Conservation (phyloP, 2,888 invertebrate species). For the Ornithoptera alexandrae region DNA sequence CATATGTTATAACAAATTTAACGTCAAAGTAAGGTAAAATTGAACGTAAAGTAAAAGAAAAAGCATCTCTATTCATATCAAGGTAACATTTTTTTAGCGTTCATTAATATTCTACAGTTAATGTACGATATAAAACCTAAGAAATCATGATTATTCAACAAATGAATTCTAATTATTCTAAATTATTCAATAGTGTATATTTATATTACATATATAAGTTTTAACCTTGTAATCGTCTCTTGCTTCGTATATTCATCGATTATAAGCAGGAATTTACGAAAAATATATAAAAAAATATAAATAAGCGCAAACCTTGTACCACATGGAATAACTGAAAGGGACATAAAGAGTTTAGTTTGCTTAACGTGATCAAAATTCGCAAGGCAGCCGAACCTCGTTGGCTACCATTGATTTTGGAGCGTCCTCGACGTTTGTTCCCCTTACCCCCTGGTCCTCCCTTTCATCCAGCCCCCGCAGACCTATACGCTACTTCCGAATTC, state of each 20-base stretch:
- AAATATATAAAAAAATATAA: background rate
- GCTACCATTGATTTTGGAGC: conserved; percentile 37
- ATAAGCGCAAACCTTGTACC: background rate
- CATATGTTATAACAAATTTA: no score
- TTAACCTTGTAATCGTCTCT: background rate
- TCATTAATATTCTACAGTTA: background rate
- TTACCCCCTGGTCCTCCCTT: conserved; percentile 31
- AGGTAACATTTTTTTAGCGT: background rate
- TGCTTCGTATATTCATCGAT: background rate
- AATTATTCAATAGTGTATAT: background rate
- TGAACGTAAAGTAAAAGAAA: background rate
- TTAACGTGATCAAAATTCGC: background rate
- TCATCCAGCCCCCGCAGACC: conserved; percentile 14
- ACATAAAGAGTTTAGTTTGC: background rate
- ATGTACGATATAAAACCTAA: background rate
- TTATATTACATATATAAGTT: background rate
- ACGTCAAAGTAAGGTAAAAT: background rate
- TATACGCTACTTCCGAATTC: conserved; percentile 6
- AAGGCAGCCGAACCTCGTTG: background rate
- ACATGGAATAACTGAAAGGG: background rate
- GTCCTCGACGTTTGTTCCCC: conserved; percentile 37
- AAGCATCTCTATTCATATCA: background rate
- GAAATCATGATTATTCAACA: background rate
- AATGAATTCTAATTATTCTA: background rate
- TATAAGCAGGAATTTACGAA: background rate